phyloP scores from a whole-genome alignment of 2,888 invertebrate genomes.

The Latrodectus elegans region DNA sequence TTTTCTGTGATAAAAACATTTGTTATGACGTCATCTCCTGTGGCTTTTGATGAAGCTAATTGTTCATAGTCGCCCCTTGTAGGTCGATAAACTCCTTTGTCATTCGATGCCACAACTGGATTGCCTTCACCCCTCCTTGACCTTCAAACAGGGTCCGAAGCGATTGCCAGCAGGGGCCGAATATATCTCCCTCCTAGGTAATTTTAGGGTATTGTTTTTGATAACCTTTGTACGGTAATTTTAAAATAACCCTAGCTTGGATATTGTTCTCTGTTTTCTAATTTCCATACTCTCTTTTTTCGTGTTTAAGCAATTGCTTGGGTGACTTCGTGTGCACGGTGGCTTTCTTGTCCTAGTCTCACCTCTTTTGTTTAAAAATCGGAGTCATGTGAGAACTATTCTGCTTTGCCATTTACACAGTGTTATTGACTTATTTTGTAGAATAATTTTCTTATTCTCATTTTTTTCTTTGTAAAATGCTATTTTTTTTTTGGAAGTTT shows the following conservation, averaged over 20 bases:
- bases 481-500: too few species aligned
- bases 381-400: too few species aligned
- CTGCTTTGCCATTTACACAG: too few species aligned
- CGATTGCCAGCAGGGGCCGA: conserved; percentile 13
- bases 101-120: conserved; percentile 28
- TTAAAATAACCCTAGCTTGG: conserved; percentile 10
- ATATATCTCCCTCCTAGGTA: neutral
- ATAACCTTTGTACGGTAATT: conserved; percentile 11
- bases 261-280: conserved; percentile 7
- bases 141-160: conserved; percentile 17
- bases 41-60: neutral
- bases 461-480: too few species aligned
- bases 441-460: too few species aligned
- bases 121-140: conserved; percentile 49
- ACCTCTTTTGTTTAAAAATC: too few species aligned
- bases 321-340: neutral
- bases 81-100: conserved; percentile 48
- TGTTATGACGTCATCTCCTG: neutral
- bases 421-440: too few species aligned
- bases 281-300: conserved; percentile 26
- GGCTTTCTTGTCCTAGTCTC: neutral
- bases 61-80: neutral
- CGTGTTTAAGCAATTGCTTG: neutral
- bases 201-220: neutral
- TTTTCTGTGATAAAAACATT: too few species aligned